Base-by-base conservation (phyloP, 2,888 invertebrate species). In the Phalera bucephala region DNA sequence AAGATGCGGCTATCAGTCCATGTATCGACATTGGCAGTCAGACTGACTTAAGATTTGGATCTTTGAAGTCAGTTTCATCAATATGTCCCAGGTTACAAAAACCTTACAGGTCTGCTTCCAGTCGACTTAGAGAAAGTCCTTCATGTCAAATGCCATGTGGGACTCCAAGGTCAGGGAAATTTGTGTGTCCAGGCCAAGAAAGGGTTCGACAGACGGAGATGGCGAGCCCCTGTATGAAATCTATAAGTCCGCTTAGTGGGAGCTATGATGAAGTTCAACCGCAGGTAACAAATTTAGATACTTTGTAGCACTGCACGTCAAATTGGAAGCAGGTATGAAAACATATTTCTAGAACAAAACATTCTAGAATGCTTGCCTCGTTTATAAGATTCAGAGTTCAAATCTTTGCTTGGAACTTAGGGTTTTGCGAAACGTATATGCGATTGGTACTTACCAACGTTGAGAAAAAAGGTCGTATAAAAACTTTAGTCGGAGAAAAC, bases 11-110 rank as follows among this genome's bases (percentile, higher is more conserved):
- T 1, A 43, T 62, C 0, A 55, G 39, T 15, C 49, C 68, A 1
- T 42, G 39, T 2, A 36, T 58, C 0, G 60, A 77, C 13, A 33
- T 30, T 20, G 40, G 40, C 4, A 70, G 61, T 29, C 78, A 77
- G 46, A 74, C 71, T 2, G 59, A 63, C 2, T 26, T 57, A 6
- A 36, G 38, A 11, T 34, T 20, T 21, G 35, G 20, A 5, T 5
- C 11, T 11, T 14, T 11, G 14, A 13, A 10, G 10, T 22, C 23
- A 2, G 28, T 33, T 0, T 22, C 14, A 9, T 26, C 33, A 10
- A 21, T 39, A 11, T 17, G 15, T 11, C 30, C 26, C 35, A 42
- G 11, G 36, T 37, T 9, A 42, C 29, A 29, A 40, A 15, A 37
- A 36, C 8, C 28, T 20, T 23, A 27, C 9, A 21, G 30, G 26